Evolutionary conservation across 1,140 invertebrate species (phyloP), one percentile per base, ranked within the genome.

Genomic region (Galleria mellonella): DNA sequence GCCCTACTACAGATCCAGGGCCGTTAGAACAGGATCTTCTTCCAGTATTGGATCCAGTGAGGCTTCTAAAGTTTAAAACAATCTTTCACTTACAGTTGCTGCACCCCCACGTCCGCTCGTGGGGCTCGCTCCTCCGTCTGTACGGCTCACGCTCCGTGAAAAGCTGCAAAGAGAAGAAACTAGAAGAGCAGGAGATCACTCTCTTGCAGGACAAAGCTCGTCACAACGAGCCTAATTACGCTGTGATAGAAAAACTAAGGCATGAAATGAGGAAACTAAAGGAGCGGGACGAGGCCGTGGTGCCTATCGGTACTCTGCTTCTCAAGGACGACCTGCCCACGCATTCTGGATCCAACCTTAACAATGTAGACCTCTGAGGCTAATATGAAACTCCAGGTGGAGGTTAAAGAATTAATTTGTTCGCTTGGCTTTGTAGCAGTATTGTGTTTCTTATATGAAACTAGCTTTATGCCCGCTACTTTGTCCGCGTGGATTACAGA

Each of bases 81-180:
- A 3, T 23, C 17, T 23, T 3, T 23, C 2, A 23, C 17, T 23
- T 23, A 6, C 17, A 93, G 90, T 89, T 90, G 27, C 82, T 98
- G 15, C 97, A 98, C 88, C 96, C 97, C 0, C 95, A 98, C 71
- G 94, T 98, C 30, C 91, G 90, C 8, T 96, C 93, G n/a, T 98
- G 97, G 96, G 97, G 97, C 30, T 97, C 96, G 0, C 87, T 99
- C 15, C 78, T 99, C 5, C 89, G 96, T 7, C 88, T 99, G 12
- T 99, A 99, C 82, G 97, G 97, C 32, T 97, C 95, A 57, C 90
- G 93, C 15, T 97, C 96, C 4, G 93, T 97, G 4, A 97, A 97
- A 75, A 95, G 92, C 47, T 93, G 97, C 54, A 96, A 96, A 75
- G 96, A 98, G 67, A 97, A 97, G 78, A 98, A 98, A 87, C 90